Evolutionary conservation across 1,140 invertebrate species (phyloP).

Genomic region (Zophobas morio): DNA sequence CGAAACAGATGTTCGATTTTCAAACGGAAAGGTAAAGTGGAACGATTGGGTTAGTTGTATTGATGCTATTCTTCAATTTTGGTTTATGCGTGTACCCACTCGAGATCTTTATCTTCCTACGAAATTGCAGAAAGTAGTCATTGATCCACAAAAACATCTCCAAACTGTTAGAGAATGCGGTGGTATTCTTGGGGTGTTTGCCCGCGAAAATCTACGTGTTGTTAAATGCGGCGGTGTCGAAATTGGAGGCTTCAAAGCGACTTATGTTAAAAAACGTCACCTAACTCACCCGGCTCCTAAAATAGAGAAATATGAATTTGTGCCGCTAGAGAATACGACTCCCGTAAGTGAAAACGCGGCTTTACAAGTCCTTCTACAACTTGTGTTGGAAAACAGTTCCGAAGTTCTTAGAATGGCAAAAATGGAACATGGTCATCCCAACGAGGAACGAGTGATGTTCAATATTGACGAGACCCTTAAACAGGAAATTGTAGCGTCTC

Average conservation of each 20-base stretch:
- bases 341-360: constrained; percentile 75
- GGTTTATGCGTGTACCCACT: constrained; percentile 82
- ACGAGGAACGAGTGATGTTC: constrained; percentile 81
- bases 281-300: constrained; percentile 82
- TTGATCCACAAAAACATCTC: constrained; percentile 83
- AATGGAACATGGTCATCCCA: constrained; percentile 74
- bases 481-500: constrained; percentile 77
- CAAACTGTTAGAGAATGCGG: constrained; percentile 68
- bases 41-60: constrained; percentile 94
- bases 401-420: constrained; percentile 66
- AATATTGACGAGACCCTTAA: constrained; percentile 74
- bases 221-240: constrained; percentile 90
- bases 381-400: constrained; percentile 85
- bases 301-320: constrained; percentile 87
- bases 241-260: constrained; percentile 91
- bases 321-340: constrained; percentile 79
- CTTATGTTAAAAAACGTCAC: constrained; percentile 86
- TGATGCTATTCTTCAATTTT: constrained; percentile 96
- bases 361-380: constrained; percentile 77
- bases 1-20: constrained; percentile 77
- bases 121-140: constrained; percentile 83
- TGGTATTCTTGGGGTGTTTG: constrained; percentile 76
- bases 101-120: constrained; percentile 90
- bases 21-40: constrained; percentile 83
- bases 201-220: constrained; percentile 83